Evolutionary conservation across 2,888 invertebrate species (phyloP).

Genomic region (Odontocerum albicorne): DNA sequence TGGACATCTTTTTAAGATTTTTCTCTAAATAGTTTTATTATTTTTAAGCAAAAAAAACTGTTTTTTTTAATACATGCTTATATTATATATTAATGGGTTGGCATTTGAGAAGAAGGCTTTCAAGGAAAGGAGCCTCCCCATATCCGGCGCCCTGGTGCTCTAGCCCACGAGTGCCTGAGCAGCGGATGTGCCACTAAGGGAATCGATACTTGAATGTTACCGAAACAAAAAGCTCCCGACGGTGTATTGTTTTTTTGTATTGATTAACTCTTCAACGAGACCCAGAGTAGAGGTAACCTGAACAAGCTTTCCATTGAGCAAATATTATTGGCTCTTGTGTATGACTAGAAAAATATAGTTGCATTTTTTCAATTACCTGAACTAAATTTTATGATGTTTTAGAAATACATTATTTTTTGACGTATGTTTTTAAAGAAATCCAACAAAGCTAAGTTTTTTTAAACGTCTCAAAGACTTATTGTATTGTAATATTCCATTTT

Average conservation of each 20-base stretch:
- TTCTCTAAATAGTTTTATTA: too few species aligned
- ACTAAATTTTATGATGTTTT: too few species aligned
- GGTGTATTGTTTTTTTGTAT: conserved; percentile 25
- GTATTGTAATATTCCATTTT: too few species aligned
- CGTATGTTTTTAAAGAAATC: too few species aligned
- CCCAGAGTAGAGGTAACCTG: neutral
- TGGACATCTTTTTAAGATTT: too few species aligned
- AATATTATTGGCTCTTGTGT: neutral
- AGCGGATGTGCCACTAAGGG: conserved; percentile 26
- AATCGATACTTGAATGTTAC: conserved; percentile 22
- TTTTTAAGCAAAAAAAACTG: too few species aligned
- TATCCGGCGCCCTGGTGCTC: conserved; percentile 4
- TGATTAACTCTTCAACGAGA: conserved; percentile 4
- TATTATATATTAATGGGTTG: too few species aligned
- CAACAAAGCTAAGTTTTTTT: too few species aligned
- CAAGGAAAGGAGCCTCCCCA: neutral
- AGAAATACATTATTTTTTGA: too few species aligned
- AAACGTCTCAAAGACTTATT: neutral
- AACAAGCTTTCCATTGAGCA: neutral
- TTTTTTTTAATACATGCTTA: too few species aligned
- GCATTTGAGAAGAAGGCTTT: conserved; percentile 2
- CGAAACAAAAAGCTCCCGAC: conserved; percentile 11
- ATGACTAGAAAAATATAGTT: too few species aligned
- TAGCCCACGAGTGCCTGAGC: conserved; percentile 3
- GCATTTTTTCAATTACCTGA: too few species aligned